Conservation (phyloP, 2,797 vertebrate genomes). For the Gambelia wislizenii region DNA sequence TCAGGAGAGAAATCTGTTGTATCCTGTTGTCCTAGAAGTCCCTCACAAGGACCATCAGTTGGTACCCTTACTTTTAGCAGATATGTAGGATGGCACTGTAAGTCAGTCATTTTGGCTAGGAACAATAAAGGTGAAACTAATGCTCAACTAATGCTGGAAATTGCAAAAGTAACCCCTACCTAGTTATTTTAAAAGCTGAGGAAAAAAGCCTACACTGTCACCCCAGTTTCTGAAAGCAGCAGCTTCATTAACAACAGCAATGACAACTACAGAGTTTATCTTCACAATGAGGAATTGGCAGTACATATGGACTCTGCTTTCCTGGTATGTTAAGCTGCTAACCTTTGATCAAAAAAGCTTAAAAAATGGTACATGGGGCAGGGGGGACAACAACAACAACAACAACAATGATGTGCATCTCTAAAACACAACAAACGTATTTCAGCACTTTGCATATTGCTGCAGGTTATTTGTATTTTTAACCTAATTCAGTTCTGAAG, state of each 20-base stretch:
- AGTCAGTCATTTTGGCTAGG: not conserved
- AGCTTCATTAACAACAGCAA: not conserved
- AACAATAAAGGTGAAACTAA: not conserved
- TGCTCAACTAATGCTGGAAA: not conserved
- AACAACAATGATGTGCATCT: constrained; percentile 24
- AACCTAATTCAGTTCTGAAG: constrained; percentile 54
- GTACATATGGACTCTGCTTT: not conserved
- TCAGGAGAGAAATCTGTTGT: not conserved
- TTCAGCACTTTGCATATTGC: constrained; percentile 29
- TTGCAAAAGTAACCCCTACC: not conserved
- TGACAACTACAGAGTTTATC: not conserved
- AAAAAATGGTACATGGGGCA: constrained; percentile 29
- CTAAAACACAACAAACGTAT: constrained; percentile 47
- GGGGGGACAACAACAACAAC: constrained; percentile 36
- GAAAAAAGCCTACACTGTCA: not conserved
- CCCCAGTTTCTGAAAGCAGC: not conserved
- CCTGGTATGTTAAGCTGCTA: constrained; percentile 38
- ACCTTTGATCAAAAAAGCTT: constrained; percentile 57
- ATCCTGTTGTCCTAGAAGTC: not conserved
- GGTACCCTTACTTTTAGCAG: not conserved
- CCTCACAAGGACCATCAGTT: not conserved
- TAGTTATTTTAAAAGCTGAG: not conserved
- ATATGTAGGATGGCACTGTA: not conserved
- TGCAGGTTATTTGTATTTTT: constrained; percentile 57
- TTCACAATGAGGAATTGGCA: not conserved